Conservation (phyloP, 2,797 vertebrate species). For the Sibirionetta formosa region DNA sequence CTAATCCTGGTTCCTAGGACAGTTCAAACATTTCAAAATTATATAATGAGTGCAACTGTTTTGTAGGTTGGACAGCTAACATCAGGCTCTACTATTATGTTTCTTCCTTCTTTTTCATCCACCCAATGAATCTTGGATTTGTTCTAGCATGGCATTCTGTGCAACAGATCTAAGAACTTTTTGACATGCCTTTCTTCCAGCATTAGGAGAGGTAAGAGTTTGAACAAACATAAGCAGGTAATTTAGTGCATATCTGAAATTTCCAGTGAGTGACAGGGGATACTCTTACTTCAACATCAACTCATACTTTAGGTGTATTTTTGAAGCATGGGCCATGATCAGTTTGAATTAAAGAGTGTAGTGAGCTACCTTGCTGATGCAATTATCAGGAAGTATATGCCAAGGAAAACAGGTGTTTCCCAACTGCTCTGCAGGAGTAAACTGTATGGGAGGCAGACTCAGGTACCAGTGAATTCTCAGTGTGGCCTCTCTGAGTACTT, state of each 20-base stretch:
- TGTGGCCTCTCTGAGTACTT: background rate
- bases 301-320: background rate
- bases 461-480: background rate
- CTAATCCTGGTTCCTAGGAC: background rate
- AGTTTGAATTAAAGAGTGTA: background rate
- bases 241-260: background rate
- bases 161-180: background rate
- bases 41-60: background rate
- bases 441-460: background rate
- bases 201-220: background rate
- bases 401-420: background rate
- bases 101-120: background rate
- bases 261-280: background rate
- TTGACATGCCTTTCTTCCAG: background rate
- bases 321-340: background rate
- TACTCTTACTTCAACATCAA: background rate
- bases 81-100: background rate
- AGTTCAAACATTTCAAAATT: background rate
- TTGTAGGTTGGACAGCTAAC: background rate
- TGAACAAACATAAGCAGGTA: background rate
- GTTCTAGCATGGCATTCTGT: background rate
- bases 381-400: fast-evolving
- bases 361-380: background rate
- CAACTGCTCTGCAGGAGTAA: background rate
- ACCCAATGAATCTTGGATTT: background rate